These are phyloP conservation scores for Piscicola geometra DNA, from an alignment of 2,888 invertebrate species.

Conservation along the genomic window DNA sequence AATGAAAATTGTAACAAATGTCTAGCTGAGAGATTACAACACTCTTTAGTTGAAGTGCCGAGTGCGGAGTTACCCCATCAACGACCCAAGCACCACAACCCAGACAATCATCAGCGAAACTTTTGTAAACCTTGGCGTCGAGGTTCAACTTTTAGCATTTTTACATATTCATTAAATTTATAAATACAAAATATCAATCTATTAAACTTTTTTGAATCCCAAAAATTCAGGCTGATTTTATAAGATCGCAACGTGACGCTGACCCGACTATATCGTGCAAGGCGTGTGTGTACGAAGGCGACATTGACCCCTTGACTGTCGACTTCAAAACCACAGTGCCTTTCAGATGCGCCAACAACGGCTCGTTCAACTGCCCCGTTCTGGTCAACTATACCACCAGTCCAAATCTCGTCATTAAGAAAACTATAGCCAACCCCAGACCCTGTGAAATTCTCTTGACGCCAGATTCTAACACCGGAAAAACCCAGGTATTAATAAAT, in stretches of 20 bases:
- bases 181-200: not conserved
- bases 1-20: not conserved
- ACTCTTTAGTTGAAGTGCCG: not conserved
- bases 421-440: not conserved
- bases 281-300: constrained; percentile 10
- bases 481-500: not conserved
- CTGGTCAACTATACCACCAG: constrained; percentile 20
- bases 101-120: not conserved
- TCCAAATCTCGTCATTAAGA: not conserved
- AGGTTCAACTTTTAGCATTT: not conserved
- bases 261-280: not conserved
- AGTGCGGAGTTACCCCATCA: constrained; percentile 4
- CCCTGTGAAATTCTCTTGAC: constrained; percentile 15
- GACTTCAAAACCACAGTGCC: constrained; percentile 20
- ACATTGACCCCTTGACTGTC: constrained; percentile 22
- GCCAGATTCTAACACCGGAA: not conserved
- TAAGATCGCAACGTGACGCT: too few species aligned
- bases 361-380: constrained; percentile 13
- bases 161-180: not conserved
- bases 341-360: constrained; percentile 21
- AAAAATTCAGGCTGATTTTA: not conserved
- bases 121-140: constrained; percentile 16
- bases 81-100: not conserved
- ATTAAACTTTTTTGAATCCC: not conserved
- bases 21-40: not conserved